Evolutionary conservation across 2,888 invertebrate species (phyloP).

Genomic region (Cerastis rubricosa): DNA sequence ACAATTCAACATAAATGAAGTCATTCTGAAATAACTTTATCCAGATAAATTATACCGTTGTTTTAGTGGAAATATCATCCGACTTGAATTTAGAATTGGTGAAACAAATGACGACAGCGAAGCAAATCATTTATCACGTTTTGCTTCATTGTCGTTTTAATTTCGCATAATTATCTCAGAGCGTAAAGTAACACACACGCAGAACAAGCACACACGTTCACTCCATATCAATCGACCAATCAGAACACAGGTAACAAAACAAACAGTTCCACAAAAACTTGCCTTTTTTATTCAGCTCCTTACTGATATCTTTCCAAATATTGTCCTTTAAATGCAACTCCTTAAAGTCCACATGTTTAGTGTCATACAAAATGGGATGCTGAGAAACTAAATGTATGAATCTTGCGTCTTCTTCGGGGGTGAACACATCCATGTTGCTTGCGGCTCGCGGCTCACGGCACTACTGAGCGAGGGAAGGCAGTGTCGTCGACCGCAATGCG

Average conservation of each 20-base stretch:
- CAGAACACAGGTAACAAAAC: not conserved
- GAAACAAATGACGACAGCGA: not conserved
- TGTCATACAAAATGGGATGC: conserved; percentile 23
- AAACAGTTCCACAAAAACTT: not conserved
- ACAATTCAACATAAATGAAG: not conserved
- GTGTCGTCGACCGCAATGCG: conserved; percentile 43
- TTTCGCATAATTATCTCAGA: not conserved
- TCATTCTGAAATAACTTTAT: conserved; percentile 2
- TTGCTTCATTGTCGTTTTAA: not conserved
- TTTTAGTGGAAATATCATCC: not conserved
- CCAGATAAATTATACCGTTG: accelerated
- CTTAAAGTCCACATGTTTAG: conserved; percentile 24
- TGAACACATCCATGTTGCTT: conserved; percentile 25
- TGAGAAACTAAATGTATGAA: conserved; percentile 30
- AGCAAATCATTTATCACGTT: not conserved
- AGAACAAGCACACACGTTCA: not conserved
- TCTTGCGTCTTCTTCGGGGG: conserved; percentile 27
- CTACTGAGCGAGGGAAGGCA: not conserved
- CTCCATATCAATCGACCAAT: not conserved
- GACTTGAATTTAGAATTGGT: not conserved
- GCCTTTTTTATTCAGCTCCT: conserved; percentile 24
- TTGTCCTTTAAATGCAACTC: conserved; percentile 25
- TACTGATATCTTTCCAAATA: conserved; percentile 22
- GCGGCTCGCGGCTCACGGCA: conserved; percentile 34
- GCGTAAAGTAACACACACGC: conserved; percentile 1